Base-by-base conservation (phyloP, 2,113 vertebrate genomes). In the Zosterops pallidus region DNA sequence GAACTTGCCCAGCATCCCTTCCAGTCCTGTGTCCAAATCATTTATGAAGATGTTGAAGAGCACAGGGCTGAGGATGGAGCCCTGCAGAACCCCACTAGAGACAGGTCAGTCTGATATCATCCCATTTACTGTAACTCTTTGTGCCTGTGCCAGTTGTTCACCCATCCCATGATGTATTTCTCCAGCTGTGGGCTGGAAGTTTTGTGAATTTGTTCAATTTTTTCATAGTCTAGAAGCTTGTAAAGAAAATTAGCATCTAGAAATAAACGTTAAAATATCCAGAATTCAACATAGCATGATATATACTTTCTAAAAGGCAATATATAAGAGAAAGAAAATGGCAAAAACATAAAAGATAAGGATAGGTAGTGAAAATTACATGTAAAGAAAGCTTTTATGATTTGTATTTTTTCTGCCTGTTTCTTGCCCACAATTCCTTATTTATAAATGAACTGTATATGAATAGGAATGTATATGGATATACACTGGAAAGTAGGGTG, bases 1-100 rank as follows among this genome's bases (percentile, higher is more conserved):
- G 6, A 67, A 59, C 3, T 50, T 31, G 17, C 14, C 22, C 21
- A 59, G 23, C 11, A 35, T 42, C 9, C 17, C 21, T 22, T 50
- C 44, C 13, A 31, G 12, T 35, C 35, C 24, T 29, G 21, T 14
- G 5, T 50, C 44, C 0, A 0, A 31, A 17, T 14, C 3, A 42
- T 59, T 76, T 31, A 31, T 50, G 0, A 63, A 62, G 25, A 21
- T 1, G 0, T 16, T 5, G 31, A 76, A 59, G 44, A 67, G 52
- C 52, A 31, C 10, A 59, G 21, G 25, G 16, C 13, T 22, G 17
- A 67, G 35, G 21, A 50, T 21, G 25, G 52, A 42, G 21, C 16
- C 44, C 35, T 67, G 37, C 5, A 5, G 52, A 67, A 14, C 8
- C 2, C 13, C 62, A 26, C 13, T 13, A 26, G 37, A 6, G 35